Evolutionary conservation across 2,113 vertebrate genomes (phyloP).

Genomic region (Melanostigma gelatinosum): DNA sequence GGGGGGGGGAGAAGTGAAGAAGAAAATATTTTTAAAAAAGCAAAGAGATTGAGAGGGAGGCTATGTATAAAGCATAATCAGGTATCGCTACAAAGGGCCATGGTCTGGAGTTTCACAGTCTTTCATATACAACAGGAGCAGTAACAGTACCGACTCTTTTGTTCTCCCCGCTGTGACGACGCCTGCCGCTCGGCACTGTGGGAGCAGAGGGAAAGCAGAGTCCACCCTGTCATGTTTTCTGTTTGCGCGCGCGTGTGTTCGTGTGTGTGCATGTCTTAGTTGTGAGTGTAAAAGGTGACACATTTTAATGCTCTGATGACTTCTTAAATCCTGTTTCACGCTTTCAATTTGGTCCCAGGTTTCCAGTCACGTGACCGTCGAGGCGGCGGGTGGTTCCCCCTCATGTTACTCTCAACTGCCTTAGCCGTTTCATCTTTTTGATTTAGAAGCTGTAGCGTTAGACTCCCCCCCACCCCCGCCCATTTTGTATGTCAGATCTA

Average conservation of each 20-base stretch:
- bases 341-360: constrained; percentile 42
- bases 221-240: constrained; percentile 58
- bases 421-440: constrained; percentile 40
- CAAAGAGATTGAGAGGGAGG: constrained; percentile 51
- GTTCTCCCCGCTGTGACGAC: constrained; percentile 58
- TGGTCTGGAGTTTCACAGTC: constrained; percentile 78
- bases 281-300: constrained; percentile 40
- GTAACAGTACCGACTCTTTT: constrained; percentile 54
- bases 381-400: constrained; percentile 44
- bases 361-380: constrained; percentile 39
- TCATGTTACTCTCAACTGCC: constrained; percentile 37
- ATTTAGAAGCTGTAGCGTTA: constrained; percentile 37
- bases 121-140: constrained; percentile 65
- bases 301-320: constrained; percentile 44
- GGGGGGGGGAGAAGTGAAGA: constrained; percentile 35
- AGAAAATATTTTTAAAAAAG: constrained; percentile 26
- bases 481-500: constrained; percentile 15
- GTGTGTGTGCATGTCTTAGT: constrained; percentile 19
- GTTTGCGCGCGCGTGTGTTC: constrained; percentile 18
- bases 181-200: constrained; percentile 64
- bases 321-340: constrained; percentile 52
- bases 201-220: constrained; percentile 62
- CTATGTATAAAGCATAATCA: constrained; percentile 69
- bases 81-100: constrained; percentile 79
- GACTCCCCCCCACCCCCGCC: too few relatives aligned